Evolutionary conservation across 2,888 invertebrate species (phyloP), one percentile per base, ranked within the genome.

Genomic region (Limnephilus auricula): DNA sequence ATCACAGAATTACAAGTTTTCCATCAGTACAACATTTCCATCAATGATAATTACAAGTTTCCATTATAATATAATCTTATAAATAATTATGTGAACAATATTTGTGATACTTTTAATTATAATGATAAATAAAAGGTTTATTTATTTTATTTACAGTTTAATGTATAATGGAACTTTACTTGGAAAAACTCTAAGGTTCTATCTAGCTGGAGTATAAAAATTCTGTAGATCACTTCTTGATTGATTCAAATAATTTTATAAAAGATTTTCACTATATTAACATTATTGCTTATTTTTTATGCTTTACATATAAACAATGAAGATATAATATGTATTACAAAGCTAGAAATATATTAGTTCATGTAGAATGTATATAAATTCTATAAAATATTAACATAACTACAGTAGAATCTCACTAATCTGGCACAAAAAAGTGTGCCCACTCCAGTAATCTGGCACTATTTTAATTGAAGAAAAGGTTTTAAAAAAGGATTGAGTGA

Each of bases 1-100:
- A 82, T 82, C 82, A 82, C 82, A 82, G 82, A 34, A 34, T n/a
- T 34, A 82, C 34, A 25, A 82, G 34, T 34, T 34, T 82, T 82
- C 25, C 34, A 34, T 34, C 18, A 82, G n/a, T 34, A 82, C 34
- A 25, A 82, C 82, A 82, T 34, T 82, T 82, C 25, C 34, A 34
- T 34, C 18, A 82, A n/a, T 65, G 18, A 50, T 15, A 65, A 65
- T 65, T 65, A 65, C 65, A n/a, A 25, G 65, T 65, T 65, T 65
- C 65, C 65, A 65, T 65, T 25, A 65, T 65, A 65, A 25, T 65
- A 65, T 25, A 65, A 65, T 65, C 65, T 65, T 65, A 65, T 25
- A 65, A 65, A 65, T 65, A 65, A 65, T 65, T n/a, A 65, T n/a
- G 65, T 65, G 25, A 65, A 65, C 25, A 65, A 65, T 18, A 65